Base-by-base conservation (phyloP, 2,888 invertebrate genomes). In the Phortica okadai region DNA sequence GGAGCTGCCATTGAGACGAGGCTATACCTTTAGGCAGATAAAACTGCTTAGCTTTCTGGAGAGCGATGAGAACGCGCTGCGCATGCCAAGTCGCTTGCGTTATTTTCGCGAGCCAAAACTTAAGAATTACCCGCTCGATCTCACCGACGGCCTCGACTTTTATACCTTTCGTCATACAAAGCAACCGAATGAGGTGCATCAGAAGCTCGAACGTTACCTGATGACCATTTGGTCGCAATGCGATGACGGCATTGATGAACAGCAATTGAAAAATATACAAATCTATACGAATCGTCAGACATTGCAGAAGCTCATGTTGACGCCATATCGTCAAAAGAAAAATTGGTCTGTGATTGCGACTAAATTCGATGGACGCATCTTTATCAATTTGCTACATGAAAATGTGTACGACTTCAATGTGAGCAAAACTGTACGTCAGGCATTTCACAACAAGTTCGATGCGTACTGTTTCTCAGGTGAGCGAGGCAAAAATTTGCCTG, bases 221-320 rank as follows among this genome's bases (percentile, higher is more conserved):
- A 69, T 21, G 67, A 69, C 14, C 10, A 8, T 69, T 16, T 69
- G 67, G 67, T 69, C 67, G 16, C 67, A 69, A n/a, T 69, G 67
- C 21, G 67, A 69, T 69, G 67, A 69, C n/a, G 67, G 67, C n/a
- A 45, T 69, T 33, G 45, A 6, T 6, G 67, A 69, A 45, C 7
- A 69, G 7, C 16, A n/a, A 6, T 45, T 69, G 1, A n/a, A 69
- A 21, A 16, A n/a, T 7, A 11, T 69, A 7, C 42, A 69, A 8
- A 69, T 69, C 7, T 69, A n/a, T 16, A 69, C 44, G n/a, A 8
- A 69, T 14, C 67, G 16, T 21, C 8, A n/a, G 44, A 45, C 67
- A 7, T 11, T 69, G 45, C 67, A 69, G n/a, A 44, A 69, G 21
- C 25, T 69, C n/a, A 69, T 69, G 67, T 69, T 69, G 45, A 69